A percentile compares a stretch with the other conserved stretches of the same genome.
phyloP scores from a whole-genome alignment of 2,888 invertebrate genomes.

The Blomia tropicalis region DNA sequence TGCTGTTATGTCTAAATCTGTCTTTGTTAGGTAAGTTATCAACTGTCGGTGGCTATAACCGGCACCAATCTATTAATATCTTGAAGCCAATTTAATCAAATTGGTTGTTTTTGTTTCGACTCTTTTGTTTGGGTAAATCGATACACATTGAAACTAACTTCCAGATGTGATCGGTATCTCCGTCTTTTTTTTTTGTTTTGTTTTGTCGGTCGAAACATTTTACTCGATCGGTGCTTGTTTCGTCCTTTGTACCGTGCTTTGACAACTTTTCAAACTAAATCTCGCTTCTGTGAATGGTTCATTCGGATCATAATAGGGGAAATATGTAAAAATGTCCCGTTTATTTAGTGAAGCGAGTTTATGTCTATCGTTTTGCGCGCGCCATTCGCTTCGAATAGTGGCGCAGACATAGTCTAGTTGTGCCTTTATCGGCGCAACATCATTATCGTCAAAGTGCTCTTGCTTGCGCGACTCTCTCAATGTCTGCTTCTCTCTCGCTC shows the following conservation, averaged over 20 bases:
- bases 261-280: background rate
- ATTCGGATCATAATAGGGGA: slow-evolving; percentile 1
- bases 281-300: background rate
- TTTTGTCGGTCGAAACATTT: too few species aligned
- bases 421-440: slow-evolving; percentile 11
- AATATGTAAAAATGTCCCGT: slow-evolving; percentile 14
- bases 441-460: background rate
- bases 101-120: background rate
- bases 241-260: background rate
- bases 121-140: too few species aligned
- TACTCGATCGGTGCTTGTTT: background rate
- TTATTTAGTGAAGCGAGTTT: slow-evolving; percentile 13
- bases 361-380: slow-evolving; percentile 6
- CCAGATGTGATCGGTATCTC: background rate
- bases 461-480: too few species aligned
- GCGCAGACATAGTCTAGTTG: slow-evolving; percentile 15
- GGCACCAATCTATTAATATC: slow-evolving; percentile 9
- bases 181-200: background rate
- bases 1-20: background rate
- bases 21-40: slow-evolving; percentile 1
- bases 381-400: background rate
- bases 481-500: too few species aligned
- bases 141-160: background rate
- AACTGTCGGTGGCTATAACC: background rate
- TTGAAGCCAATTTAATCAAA: background rate